Percentiles rank a stretch among this genome's conserved stretches.
Conservation (phyloP, 2,888 invertebrate genomes). For the Homarus gammarus region DNA sequence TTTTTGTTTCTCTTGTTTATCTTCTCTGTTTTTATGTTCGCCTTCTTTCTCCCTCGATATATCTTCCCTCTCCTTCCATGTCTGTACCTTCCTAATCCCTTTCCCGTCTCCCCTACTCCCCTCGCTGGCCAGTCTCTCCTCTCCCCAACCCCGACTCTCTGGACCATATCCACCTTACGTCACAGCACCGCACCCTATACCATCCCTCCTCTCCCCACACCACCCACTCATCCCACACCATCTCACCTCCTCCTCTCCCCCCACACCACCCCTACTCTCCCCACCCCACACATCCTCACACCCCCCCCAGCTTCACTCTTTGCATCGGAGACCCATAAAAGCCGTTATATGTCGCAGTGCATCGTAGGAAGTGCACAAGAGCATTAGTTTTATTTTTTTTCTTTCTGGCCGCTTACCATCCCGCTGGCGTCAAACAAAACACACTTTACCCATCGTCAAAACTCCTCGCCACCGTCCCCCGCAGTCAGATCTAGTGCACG, state of each 20-base stretch:
- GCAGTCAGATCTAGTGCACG: too few species aligned
- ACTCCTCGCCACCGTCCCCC: too few species aligned
- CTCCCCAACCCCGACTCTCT: too few species aligned
- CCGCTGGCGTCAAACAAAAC: too few species aligned
- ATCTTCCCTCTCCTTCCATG: background rate
- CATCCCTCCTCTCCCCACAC: too few species aligned
- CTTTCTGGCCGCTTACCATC: too few species aligned
- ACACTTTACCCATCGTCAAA: too few species aligned
- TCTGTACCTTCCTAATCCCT: background rate
- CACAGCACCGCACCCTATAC: too few species aligned
- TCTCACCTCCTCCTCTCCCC: background rate
- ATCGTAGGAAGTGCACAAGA: background rate
- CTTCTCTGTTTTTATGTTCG: background rate
- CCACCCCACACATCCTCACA: background rate
- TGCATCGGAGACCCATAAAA: constrained; percentile 14
- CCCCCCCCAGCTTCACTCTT: background rate
- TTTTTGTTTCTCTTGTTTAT: background rate
- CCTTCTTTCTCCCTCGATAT: constrained; percentile 5
- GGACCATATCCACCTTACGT: too few species aligned
- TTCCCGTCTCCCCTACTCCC: constrained; percentile 9
- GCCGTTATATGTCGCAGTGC: constrained; percentile 19
- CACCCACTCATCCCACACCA: background rate
- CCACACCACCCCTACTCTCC: too few species aligned
- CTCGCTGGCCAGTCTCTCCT: too few species aligned
- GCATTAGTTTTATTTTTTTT: too few species aligned